phyloP scores from a whole-genome alignment of 1,140 invertebrate species.

The Colletes latitarsis region DNA sequence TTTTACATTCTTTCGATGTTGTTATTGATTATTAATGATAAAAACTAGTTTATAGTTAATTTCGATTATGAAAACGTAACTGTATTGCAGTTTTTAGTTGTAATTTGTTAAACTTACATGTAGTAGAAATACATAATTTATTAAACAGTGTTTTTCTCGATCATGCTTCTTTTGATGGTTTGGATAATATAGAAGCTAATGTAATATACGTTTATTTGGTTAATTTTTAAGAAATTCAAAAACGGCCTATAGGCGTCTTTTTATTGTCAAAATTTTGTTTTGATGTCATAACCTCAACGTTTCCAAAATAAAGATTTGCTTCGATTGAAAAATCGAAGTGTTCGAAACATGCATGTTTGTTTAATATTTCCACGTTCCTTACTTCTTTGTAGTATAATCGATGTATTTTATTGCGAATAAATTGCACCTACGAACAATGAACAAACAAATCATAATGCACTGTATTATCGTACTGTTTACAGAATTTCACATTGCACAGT shows the following conservation, averaged over 20 bases:
- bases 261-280: constrained; percentile 41
- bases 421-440: constrained; percentile 4
- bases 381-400: constrained; percentile 18
- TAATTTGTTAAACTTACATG: constrained; percentile 34
- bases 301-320: constrained; percentile 38
- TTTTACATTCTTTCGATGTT: not conserved
- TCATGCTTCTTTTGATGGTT: constrained; percentile 20
- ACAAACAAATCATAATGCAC: constrained; percentile 40
- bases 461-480: constrained; percentile 37
- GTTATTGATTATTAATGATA: not conserved
- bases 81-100: not conserved
- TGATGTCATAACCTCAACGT: constrained; percentile 53
- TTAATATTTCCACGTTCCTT: constrained; percentile 26
- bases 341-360: constrained; percentile 32
- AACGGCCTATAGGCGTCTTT: constrained; percentile 15
- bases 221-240: constrained; percentile 25
- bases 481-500: constrained; percentile 25
- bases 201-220: constrained; percentile 2
- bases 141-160: constrained; percentile 21
- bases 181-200: constrained; percentile 10
- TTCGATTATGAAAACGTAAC: not conserved
- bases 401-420: not conserved
- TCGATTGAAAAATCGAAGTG: constrained; percentile 28
- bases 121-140: constrained; percentile 9
- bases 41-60: constrained; percentile 1